Evolutionary conservation across 2,797 vertebrate species (phyloP).

Genomic region (Rhabdomys pumilio): DNA sequence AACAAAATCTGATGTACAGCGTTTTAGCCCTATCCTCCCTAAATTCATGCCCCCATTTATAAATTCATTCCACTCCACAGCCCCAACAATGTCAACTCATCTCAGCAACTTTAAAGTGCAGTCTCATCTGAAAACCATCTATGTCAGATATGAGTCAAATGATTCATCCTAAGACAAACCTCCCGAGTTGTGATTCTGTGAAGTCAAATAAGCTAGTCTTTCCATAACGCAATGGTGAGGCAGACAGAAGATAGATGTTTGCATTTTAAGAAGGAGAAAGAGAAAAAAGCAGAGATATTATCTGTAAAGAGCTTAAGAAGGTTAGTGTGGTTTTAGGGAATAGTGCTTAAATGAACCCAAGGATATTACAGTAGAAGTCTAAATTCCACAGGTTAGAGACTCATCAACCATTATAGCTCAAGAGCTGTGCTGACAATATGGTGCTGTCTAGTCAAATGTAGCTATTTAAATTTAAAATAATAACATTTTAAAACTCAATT

Average conservation of each 20-base stretch:
- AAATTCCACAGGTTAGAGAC: neutral
- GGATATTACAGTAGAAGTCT: neutral
- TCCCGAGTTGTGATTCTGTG: neutral
- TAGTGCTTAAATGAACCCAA: neutral
- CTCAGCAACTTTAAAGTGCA: neutral
- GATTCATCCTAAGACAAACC: neutral
- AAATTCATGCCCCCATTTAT: neutral
- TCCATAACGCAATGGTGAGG: neutral
- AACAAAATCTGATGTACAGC: neutral
- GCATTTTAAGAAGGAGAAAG: neutral
- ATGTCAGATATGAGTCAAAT: neutral
- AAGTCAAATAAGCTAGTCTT: neutral
- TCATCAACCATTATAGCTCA: neutral
- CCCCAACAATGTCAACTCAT: neutral
- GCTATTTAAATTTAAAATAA: slow-evolving; percentile 5
- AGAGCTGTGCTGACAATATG: neutral
- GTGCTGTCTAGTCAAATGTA: neutral
- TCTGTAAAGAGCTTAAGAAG: neutral
- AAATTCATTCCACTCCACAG: neutral
- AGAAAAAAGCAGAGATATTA: neutral
- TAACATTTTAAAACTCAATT: slow-evolving; percentile 12
- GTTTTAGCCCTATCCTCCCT: neutral
- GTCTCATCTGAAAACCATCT: neutral
- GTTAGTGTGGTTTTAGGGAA: slow-evolving; percentile 9
- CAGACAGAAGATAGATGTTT: neutral